Evolutionary conservation across 1,140 invertebrate species (phyloP), one percentile per base, ranked within the genome.

Genomic region (Pseudachorutes palmiensis): DNA sequence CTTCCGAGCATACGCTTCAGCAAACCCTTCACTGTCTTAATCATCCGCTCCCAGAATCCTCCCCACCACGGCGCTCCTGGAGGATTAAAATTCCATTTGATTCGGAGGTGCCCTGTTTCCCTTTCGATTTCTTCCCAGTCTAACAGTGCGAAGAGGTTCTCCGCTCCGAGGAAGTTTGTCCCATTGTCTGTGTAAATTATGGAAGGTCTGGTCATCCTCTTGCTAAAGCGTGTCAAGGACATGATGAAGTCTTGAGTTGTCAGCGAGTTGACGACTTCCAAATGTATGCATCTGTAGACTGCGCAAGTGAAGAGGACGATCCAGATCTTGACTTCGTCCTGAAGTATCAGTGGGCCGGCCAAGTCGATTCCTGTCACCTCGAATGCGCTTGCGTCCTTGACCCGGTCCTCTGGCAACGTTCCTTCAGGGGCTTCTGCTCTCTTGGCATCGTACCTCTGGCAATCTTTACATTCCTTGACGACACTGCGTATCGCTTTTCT

Each of bases 201-300:
- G 9, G 9, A 59, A 16, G 64, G 72, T 1, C 41, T 65, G 19
- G 68, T 70, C 61, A 71, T 51, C 24, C 75, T 58, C 26, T 65
- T 57, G 28, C 71, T 66, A 55, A 77, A 77, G 12, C 74, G 45
- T 48, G 63, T 41, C 0, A 77, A 68, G 2, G 68, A 36, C 16
- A 64, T 31, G 29, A 75, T 16, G 32, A 76, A 75, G 0, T 65
- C 64, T 3, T 65, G 66, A 1, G 75, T 75, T 19, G 26, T 62
- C 2, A 76, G 60, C 26, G 67, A 65, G 1, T 48, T 36, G 0
- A 71, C 60, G 1, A 74, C 32, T 63, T 76, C 76, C 28, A 82
- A 26, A 65, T 82, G 80, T 0, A 82, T 71, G 0, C 79, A 80
- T 64, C 79, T 72, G 75, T 77, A 58, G 62, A 74, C 48, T 71